Base-by-base conservation (phyloP, 2,797 vertebrate species). In the Bradypodion ventrale region DNA sequence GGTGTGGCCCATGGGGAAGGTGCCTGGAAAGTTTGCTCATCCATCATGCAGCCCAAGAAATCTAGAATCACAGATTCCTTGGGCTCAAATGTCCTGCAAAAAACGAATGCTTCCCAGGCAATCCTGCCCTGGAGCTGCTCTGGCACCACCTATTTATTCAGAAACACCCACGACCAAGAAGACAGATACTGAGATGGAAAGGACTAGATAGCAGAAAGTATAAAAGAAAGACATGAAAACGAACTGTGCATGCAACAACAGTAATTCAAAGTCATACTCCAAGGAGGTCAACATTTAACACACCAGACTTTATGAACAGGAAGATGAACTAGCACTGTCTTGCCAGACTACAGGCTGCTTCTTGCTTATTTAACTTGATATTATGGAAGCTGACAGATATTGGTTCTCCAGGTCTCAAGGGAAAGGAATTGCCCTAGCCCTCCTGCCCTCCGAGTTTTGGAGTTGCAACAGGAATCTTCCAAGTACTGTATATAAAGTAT, bases 1-100 rank as follows among this genome's bases (percentile, higher is more conserved):
- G 82, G 87, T 81, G 78, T 63, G 80, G 49, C 87, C 84, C 0
- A 0, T 29, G 4, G 59, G 84, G 29, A 84, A 73, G 87, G 72
- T 88, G 89, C 84, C 73, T 27, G 75, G 27, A 32, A 32, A 92
- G 62, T 89, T 88, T 84, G 52, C 83, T 90, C 0, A 0, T 77
- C 76, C 82, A 42, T 92, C 89, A 90, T 80, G 16, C 82, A 85
- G 86, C 78, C 80, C 73, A 15, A 87, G 75, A 10, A 86, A 94
- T 88, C 92, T 91, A 88, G 90, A 92, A 91, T 92, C 92, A 91
- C 93, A 91, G 92, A 89, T 92, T 93, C 83, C 87, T 78, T 92
- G 70, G 84, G 80, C 82, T 66, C 62, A 52, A 63, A 19, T 16
- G 46, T 80, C 84, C 90, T 88, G 88, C n/a, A n/a, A 87, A 91